These are phyloP conservation scores for Ptychobarbus kaznakovi DNA, from an alignment of 2,797 vertebrate genomes.

Conservation along the genomic window DNA sequence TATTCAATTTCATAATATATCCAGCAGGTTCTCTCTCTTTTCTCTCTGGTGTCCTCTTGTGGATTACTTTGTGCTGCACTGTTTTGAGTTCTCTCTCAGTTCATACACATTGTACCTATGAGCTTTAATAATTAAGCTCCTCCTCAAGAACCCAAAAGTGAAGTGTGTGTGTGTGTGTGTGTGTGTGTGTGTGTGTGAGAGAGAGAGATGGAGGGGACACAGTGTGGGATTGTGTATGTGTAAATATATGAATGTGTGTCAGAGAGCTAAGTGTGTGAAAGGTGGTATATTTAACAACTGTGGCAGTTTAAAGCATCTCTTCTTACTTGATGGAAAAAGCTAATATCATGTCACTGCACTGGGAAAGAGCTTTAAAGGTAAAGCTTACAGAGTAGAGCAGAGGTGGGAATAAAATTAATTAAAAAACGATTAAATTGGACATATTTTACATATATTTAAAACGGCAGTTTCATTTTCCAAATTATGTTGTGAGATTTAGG, in stretches of 20 bases:
- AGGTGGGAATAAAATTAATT: not conserved
- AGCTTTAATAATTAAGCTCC: slow-evolving; percentile 1
- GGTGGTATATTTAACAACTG: slow-evolving; percentile 20
- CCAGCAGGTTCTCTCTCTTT: not conserved
- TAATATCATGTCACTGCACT: not conserved
- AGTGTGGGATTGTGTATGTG: slow-evolving; percentile 1
- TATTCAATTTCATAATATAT: not conserved
- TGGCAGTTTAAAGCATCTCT: not conserved
- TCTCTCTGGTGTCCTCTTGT: slow-evolving; percentile 50
- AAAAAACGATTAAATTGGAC: not conserved
- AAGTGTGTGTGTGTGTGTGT: slow-evolving; percentile 13
- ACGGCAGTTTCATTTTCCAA: not conserved
- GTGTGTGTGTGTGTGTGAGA: not conserved
- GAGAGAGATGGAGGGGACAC: not conserved
- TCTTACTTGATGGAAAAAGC: not conserved
- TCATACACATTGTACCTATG: not conserved
- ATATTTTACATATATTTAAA: not conserved
- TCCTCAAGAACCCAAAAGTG: slow-evolving; percentile 4
- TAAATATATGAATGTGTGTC: not conserved
- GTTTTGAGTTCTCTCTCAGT: not conserved
- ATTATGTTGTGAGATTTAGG: not conserved
- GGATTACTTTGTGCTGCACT: slow-evolving; percentile 25
- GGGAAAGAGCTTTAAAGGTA: not conserved
- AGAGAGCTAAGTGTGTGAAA: not conserved
- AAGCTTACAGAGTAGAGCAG: not conserved